These are phyloP conservation scores for Epinotia ramella DNA, from an alignment of 2,888 invertebrate species.

Conservation along the genomic window DNA sequence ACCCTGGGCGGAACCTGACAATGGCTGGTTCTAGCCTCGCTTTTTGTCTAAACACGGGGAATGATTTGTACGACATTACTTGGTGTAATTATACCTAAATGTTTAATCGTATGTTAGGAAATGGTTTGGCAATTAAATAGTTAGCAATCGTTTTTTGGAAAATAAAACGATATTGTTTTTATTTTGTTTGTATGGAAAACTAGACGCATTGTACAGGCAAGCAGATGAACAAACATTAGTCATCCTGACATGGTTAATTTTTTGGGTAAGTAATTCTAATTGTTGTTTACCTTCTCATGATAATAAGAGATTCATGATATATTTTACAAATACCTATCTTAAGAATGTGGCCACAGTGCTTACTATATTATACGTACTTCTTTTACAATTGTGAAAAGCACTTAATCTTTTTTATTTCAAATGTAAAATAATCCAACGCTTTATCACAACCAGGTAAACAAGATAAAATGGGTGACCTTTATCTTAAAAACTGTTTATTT, in stretches of 20 bases:
- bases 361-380: too few relatives aligned
- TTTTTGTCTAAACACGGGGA: conserved; percentile 63
- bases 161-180: too few relatives aligned
- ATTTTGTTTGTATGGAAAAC: too few relatives aligned
- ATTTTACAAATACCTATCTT: too few relatives aligned
- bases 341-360: too few relatives aligned
- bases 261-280: too few relatives aligned
- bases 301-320: too few relatives aligned
- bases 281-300: too few relatives aligned
- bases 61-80: conserved; percentile 43
- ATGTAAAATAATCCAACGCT: conserved; percentile 3
- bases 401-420: background rate
- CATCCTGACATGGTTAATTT: too few relatives aligned
- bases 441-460: background rate
- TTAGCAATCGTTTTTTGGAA: background rate
- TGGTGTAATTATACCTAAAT: conserved; percentile 18
- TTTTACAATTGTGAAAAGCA: background rate
- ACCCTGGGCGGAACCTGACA: conserved; percentile 70
- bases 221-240: too few relatives aligned
- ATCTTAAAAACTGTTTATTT: background rate
- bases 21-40: conserved; percentile 67
- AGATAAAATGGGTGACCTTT: conserved; percentile 17
- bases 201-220: too few relatives aligned
- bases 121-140: background rate
- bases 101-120: background rate